These are phyloP conservation scores for Cromileptes altivelis DNA, from an alignment of 2,113 vertebrate species.

Conservation along the genomic window DNA sequence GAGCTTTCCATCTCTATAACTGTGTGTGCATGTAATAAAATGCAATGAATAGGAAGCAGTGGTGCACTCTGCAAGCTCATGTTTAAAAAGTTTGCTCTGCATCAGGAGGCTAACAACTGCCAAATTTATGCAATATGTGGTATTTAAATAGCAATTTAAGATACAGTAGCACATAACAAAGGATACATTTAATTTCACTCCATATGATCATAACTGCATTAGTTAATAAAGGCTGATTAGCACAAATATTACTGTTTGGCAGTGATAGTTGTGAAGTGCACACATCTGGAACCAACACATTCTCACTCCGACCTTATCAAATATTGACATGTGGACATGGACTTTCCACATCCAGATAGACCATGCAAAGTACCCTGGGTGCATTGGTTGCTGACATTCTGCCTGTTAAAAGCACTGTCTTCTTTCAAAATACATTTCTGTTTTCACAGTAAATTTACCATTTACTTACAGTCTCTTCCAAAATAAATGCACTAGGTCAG, in stretches of 20 bases:
- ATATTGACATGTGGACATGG: no score
- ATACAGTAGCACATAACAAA: background rate
- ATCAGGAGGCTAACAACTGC: background rate
- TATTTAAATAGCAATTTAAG: background rate
- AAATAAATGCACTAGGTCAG: no score
- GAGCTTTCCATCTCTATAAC: background rate
- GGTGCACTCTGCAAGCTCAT: slow-evolving; percentile 7
- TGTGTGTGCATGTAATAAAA: background rate
- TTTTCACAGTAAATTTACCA: no score
- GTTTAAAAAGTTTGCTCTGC: slow-evolving; percentile 21
- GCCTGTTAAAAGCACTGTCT: no score
- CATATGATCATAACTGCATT: background rate
- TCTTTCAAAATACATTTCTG: no score
- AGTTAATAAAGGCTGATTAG: background rate
- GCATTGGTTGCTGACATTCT: no score
- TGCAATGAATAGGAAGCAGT: slow-evolving; percentile 10
- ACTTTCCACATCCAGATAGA: no score
- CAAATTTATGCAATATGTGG: background rate
- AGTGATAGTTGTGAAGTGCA: background rate
- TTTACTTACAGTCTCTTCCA: no score
- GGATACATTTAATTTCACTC: background rate
- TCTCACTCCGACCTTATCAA: no score
- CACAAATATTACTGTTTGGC: background rate
- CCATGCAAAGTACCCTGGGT: no score
- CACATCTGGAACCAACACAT: background rate